These are phyloP conservation scores for Diogma glabrata DNA, from an alignment of 2,888 invertebrate species.

Conservation along the genomic window DNA sequence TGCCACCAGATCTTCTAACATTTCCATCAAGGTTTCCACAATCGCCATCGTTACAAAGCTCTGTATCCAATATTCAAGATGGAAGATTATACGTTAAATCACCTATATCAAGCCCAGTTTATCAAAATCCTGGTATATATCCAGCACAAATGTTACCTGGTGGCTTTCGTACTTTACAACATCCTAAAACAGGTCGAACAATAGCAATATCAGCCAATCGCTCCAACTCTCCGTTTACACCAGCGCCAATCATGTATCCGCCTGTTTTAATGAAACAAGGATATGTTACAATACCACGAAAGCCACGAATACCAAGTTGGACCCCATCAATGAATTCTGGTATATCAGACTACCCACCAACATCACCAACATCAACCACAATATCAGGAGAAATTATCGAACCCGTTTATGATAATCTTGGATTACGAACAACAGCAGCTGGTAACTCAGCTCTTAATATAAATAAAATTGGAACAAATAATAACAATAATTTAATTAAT, in stretches of 20 bases:
- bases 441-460: conserved; percentile 72
- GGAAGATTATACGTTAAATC: conserved; percentile 37
- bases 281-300: conserved; percentile 75
- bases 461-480: conserved; percentile 51
- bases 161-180: conserved; percentile 67
- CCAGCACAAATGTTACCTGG: conserved; percentile 45
- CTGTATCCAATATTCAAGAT: conserved; percentile 61
- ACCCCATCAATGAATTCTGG: conserved; percentile 50
- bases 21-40: conserved; percentile 61
- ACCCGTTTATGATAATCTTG: conserved; percentile 78
- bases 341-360: conserved; percentile 35
- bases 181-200: conserved; percentile 43
- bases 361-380: conserved; percentile 28
- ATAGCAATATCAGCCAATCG: conserved; percentile 32
- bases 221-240: conserved; percentile 66
- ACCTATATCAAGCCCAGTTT: conserved; percentile 50
- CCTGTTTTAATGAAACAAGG: conserved; percentile 50
- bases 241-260: conserved; percentile 55
- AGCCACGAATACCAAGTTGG: conserved; percentile 76
- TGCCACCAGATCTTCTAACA: conserved; percentile 71
- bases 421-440: conserved; percentile 71
- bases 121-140: conserved; percentile 47
- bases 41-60: conserved; percentile 68
- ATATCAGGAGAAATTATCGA: conserved; percentile 43
- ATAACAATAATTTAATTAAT: too few relatives aligned